Evolutionary conservation across 1,140 invertebrate genomes (phyloP).

Genomic region (Drosophila novamexicana): DNA sequence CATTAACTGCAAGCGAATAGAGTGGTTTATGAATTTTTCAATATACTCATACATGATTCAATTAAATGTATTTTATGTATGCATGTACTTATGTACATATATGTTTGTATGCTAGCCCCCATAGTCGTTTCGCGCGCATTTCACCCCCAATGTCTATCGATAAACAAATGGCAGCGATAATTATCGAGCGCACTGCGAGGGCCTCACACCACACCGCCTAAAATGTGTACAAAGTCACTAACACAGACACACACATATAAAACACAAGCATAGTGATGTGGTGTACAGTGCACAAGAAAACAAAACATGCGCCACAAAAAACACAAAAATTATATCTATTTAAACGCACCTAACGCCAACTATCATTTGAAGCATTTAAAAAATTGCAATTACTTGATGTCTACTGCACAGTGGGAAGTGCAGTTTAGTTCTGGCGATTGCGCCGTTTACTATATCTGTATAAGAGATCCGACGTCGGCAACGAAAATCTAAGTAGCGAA

Average conservation of each 20-base stretch:
- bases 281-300: constrained; percentile 81
- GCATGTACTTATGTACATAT: constrained; percentile 8
- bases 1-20: constrained; percentile 69
- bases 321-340: constrained; percentile 20
- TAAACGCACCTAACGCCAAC: constrained; percentile 2
- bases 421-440: constrained; percentile 31
- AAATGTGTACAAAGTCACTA: constrained; percentile 76
- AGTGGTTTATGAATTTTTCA: neutral
- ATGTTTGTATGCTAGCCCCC: constrained; percentile 21
- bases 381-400: constrained; percentile 51
- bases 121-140: constrained; percentile 48
- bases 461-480: constrained; percentile 52
- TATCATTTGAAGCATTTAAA: constrained; percentile 32
- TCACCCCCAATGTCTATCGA: constrained; percentile 50
- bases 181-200: constrained; percentile 61
- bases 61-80: neutral
- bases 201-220: constrained; percentile 72
- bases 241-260: constrained; percentile 48
- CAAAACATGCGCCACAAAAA: constrained; percentile 77
- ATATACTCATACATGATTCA: neutral
- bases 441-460: constrained; percentile 52
- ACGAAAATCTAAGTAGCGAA: constrained; percentile 57
- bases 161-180: constrained; percentile 27
- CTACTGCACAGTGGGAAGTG: constrained; percentile 49
- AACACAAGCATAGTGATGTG: constrained; percentile 57